phyloP scores from a whole-genome alignment of 2,888 invertebrate genomes.

The Prostheceraeus crozeri region DNA sequence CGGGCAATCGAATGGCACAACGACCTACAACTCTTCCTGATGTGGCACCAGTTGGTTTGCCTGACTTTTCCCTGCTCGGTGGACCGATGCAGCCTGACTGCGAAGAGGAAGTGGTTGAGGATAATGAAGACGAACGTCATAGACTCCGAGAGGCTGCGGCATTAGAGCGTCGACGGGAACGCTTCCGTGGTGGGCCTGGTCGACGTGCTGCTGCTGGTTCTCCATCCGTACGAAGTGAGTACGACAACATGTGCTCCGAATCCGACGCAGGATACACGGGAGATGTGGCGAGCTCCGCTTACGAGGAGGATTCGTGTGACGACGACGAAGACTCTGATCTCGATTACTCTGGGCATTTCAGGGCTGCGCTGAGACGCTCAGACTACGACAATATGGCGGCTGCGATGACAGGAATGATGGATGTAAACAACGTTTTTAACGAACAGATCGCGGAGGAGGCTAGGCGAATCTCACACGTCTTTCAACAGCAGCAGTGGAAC shows the following conservation, averaged over 20 bases:
- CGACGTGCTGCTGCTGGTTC: not conserved
- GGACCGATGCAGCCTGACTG: too few species aligned
- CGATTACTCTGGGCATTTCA: too few species aligned
- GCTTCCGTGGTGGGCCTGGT: too few species aligned
- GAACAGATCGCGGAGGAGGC: constrained; percentile 30
- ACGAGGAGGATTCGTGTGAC: constrained; percentile 28
- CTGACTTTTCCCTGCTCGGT: too few species aligned
- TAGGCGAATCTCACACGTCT: constrained; percentile 24
- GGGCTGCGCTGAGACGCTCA: too few species aligned
- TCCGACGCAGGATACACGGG: constrained; percentile 17
- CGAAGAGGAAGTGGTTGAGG: too few species aligned
- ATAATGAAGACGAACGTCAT: too few species aligned
- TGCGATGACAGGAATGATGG: too few species aligned
- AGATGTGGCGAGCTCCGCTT: constrained; percentile 35
- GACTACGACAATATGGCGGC: constrained; percentile 19
- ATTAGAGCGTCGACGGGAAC: too few species aligned
- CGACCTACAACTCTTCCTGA: not conserved
- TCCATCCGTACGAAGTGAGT: not conserved
- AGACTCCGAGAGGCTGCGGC: too few species aligned
- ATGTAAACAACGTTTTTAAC: too few species aligned
- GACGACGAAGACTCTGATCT: too few species aligned
- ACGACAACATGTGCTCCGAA: not conserved
- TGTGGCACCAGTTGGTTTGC: constrained; percentile 18
- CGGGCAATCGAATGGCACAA: constrained; percentile 14
- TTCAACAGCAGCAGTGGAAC: constrained; percentile 27